phyloP scores from a whole-genome alignment of 2,113 vertebrate genomes.

The Cromileptes altivelis region DNA sequence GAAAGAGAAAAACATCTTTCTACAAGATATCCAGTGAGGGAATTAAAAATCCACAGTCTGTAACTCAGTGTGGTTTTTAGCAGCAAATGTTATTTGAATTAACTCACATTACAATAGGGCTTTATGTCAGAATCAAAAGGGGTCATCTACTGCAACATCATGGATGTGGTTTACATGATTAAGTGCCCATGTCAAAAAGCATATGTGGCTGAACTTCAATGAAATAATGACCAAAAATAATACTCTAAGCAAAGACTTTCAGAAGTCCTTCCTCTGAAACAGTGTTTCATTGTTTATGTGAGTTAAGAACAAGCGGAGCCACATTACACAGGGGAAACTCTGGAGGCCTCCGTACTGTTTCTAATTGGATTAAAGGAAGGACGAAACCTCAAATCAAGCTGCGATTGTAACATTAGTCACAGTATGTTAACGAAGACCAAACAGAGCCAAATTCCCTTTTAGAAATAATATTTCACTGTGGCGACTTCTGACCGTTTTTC shows the following conservation, averaged over 20 bases:
- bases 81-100: slow-evolving; percentile 21
- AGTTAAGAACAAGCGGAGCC: slow-evolving; percentile 12
- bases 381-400: slow-evolving; percentile 23
- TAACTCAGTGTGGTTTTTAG: slow-evolving; percentile 6
- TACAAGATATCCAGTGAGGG: background rate
- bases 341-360: background rate
- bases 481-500: background rate
- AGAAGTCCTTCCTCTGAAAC: slow-evolving; percentile 10
- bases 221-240: slow-evolving; percentile 32
- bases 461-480: background rate
- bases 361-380: slow-evolving; percentile 20
- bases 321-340: slow-evolving; percentile 7
- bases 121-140: slow-evolving; percentile 33
- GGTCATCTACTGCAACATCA: slow-evolving; percentile 6
- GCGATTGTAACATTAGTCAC: background rate
- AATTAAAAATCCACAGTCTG: background rate
- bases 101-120: background rate
- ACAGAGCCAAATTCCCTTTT: background rate
- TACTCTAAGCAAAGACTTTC: background rate
- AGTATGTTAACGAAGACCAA: background rate
- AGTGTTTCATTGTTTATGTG: slow-evolving; percentile 33
- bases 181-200: slow-evolving; percentile 38
- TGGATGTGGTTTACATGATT: slow-evolving; percentile 51
- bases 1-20: background rate
- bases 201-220: slow-evolving; percentile 27